These are phyloP conservation scores for Proterorhinus semilunaris DNA, from an alignment of 2,113 vertebrate species.

Conservation along the genomic window DNA sequence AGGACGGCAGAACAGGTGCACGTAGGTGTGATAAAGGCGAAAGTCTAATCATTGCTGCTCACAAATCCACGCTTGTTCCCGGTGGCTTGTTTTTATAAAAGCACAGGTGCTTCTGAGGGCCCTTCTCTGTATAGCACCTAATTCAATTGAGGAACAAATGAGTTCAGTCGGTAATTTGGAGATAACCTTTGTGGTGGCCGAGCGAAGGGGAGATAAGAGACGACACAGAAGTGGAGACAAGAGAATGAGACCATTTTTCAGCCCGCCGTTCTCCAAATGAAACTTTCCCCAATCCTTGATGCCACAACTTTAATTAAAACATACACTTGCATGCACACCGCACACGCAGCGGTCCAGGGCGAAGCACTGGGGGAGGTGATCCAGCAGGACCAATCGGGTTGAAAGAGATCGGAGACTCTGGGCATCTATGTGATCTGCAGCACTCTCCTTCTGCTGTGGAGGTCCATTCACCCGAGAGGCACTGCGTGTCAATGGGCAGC, in stretches of 20 bases:
- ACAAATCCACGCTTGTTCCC: conserved; percentile 34
- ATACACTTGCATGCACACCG: conserved; percentile 66
- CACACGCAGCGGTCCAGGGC: conserved; percentile 32
- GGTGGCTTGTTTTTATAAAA: conserved; percentile 49
- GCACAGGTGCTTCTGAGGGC: conserved; percentile 43
- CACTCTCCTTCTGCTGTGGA: conserved; percentile 36
- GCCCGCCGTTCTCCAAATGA: conserved; percentile 66
- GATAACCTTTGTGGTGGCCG: conserved; percentile 73
- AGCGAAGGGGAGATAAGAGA: conserved; percentile 70
- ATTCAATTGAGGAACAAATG: conserved; percentile 81
- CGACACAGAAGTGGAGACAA: conserved; percentile 70
- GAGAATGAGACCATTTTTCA: conserved; percentile 75
- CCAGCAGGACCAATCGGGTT: conserved; percentile 56
- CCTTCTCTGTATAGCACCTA: conserved; percentile 54
- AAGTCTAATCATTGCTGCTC: conserved; percentile 52
- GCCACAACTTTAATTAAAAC: conserved; percentile 77
- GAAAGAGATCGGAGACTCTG: conserved; percentile 54
- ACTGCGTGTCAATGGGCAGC: conserved; percentile 38
- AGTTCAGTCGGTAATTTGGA: conserved; percentile 78
- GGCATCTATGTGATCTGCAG: conserved; percentile 43
- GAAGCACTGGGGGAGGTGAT: conserved; percentile 58
- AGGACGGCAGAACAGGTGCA: conserved; percentile 16
- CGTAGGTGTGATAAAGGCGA: conserved; percentile 48
- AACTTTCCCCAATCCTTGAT: conserved; percentile 58
- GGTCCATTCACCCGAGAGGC: conserved; percentile 55